Percentiles rank a stretch among this genome's conserved stretches.
These are phyloP conservation scores for Orycteropus afer DNA, from an alignment of 2,113 vertebrate genomes.

Conservation along the genomic window DNA sequence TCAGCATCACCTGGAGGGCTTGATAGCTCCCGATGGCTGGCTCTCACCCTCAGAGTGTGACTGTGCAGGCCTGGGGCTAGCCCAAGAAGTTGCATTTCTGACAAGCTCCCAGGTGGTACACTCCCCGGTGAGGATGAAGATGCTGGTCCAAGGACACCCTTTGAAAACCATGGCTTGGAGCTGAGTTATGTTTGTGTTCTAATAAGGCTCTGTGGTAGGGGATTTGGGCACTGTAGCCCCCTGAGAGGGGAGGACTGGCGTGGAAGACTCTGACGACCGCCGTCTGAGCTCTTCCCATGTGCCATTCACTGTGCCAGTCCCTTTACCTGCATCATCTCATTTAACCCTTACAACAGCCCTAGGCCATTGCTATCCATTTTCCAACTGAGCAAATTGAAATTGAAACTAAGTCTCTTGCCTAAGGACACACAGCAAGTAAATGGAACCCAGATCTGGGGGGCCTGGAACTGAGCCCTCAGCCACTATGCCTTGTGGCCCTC, in stretches of 20 bases:
- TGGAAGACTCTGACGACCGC: not conserved
- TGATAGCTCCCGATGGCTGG: fast-evolving
- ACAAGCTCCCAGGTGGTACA: not conserved
- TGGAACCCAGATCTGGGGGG: not conserved
- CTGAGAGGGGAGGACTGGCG: fast-evolving
- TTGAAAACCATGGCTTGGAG: not conserved
- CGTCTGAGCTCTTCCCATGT: not conserved
- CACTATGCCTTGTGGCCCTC: fast-evolving
- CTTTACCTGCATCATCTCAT: not conserved
- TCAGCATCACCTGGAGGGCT: not conserved
- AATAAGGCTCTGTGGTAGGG: not conserved
- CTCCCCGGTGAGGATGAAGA: not conserved
- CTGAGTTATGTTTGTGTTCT: not conserved
- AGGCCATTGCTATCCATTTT: not conserved
- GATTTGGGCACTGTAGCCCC: fast-evolving
- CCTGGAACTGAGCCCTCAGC: not conserved
- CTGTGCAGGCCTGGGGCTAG: not conserved
- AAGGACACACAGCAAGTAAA: not conserved
- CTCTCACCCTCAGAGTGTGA: not conserved
- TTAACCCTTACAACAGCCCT: not conserved
- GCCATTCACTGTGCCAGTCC: not conserved
- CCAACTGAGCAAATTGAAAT: not conserved
- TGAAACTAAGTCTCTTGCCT: not conserved
- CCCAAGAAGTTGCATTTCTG: not conserved
- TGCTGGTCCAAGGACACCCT: not conserved